Evolutionary conservation across 2,797 vertebrate species (phyloP).

Genomic region (Catharus ustulatus): DNA sequence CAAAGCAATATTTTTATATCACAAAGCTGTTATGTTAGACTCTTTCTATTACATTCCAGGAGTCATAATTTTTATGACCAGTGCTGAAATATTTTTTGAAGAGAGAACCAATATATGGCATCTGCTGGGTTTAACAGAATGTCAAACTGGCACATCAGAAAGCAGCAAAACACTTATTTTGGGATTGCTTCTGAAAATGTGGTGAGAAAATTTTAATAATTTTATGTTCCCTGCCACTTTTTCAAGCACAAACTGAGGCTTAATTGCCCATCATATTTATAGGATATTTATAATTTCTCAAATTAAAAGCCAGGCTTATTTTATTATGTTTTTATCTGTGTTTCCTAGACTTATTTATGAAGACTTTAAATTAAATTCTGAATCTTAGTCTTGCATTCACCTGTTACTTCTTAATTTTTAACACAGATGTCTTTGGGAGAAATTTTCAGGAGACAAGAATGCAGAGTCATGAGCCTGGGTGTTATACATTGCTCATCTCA

Average conservation of each 20-base stretch:
- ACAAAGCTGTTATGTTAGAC: not conserved
- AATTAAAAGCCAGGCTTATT: not conserved
- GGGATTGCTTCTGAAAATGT: not conserved
- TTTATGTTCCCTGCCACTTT: accelerated
- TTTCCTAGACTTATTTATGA: not conserved
- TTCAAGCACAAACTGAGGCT: not conserved
- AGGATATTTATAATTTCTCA: not conserved
- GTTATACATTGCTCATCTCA: not conserved
- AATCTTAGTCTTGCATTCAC: not conserved
- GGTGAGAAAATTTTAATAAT: not conserved
- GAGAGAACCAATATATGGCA: not conserved
- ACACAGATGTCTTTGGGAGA: not conserved
- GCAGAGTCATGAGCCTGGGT: not conserved
- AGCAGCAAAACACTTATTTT: not conserved
- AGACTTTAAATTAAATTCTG: not conserved
- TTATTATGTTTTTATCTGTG: accelerated
- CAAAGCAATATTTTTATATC: not conserved
- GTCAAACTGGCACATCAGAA: not conserved
- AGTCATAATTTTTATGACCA: not conserved
- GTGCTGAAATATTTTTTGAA: not conserved
- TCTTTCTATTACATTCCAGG: not conserved
- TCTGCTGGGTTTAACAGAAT: not conserved
- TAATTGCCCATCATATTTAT: not conserved
- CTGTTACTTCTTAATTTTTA: not conserved
- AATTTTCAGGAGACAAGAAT: not conserved